Evolutionary conservation across 2,797 vertebrate genomes (phyloP).

Genomic region (Sebastes hubbsi): DNA sequence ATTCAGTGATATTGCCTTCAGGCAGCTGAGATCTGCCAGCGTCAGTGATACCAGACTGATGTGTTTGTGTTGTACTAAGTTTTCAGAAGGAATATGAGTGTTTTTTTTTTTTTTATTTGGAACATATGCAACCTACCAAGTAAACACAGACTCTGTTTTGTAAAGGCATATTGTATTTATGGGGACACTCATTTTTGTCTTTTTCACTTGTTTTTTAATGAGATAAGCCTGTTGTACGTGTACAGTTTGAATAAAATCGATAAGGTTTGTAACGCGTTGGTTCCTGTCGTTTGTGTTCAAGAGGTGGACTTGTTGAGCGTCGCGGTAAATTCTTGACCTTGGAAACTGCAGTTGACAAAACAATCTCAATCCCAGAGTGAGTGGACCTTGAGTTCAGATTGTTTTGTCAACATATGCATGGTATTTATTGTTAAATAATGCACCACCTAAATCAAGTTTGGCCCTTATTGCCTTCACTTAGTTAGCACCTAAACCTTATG

Average conservation of each 20-base stretch:
- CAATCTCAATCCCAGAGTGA: neutral
- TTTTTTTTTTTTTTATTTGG: constrained; percentile 28
- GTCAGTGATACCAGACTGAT: constrained; percentile 39
- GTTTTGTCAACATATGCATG: constrained; percentile 11
- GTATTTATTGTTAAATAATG: constrained; percentile 14
- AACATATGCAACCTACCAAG: constrained; percentile 69
- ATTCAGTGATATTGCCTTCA: constrained; percentile 22
- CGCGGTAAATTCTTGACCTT: neutral
- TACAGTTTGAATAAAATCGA: constrained; percentile 87
- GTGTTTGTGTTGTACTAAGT: constrained; percentile 39
- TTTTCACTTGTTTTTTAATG: constrained; percentile 79
- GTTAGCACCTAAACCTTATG: neutral
- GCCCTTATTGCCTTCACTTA: neutral
- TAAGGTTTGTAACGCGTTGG: constrained; percentile 76
- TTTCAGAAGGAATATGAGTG: constrained; percentile 65
- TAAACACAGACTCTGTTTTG: constrained; percentile 56
- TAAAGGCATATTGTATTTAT: constrained; percentile 77
- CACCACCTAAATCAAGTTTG: neutral
- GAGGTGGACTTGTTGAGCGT: neutral
- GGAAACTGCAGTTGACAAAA: constrained; percentile 7
- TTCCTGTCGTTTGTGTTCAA: constrained; percentile 43
- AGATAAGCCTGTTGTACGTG: constrained; percentile 79
- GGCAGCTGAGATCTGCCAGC: constrained; percentile 26
- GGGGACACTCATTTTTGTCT: constrained; percentile 84
- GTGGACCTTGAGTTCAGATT: neutral